Percentiles rank a stretch among this genome's conserved stretches.
phyloP scores from a whole-genome alignment of 37 sponge, comb jelly and placozoan species.

The Chondrosia reniformis region DNA sequence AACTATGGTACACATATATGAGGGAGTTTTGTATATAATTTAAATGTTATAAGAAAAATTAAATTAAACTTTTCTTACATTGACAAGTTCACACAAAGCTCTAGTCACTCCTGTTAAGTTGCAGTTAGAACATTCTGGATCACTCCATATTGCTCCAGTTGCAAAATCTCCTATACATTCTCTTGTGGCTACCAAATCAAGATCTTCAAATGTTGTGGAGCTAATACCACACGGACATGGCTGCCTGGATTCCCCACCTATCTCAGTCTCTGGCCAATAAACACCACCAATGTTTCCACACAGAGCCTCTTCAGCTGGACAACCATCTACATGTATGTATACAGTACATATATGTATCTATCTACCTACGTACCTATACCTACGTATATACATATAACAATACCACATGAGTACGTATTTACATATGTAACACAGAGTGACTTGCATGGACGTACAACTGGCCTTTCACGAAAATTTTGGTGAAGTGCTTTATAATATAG shows the following conservation, averaged over 20 bases:
- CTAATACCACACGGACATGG: slow-evolving; percentile 42
- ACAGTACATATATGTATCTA: no score
- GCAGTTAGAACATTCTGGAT: slow-evolving; percentile 12
- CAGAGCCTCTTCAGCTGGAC: background rate
- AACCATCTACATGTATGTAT: slow-evolving; percentile 6
- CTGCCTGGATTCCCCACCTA: slow-evolving; percentile 11
- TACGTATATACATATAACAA: no score
- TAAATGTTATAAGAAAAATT: background rate
- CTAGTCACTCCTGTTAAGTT: slow-evolving; percentile 21
- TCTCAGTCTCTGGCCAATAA: slow-evolving; percentile 40
- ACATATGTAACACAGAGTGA: no score
- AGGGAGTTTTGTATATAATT: no score
- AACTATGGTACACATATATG: no score
- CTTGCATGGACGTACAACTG: no score
- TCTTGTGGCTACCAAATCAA: slow-evolving; percentile 25
- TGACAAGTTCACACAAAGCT: slow-evolving; percentile 26
- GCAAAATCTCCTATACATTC: slow-evolving; percentile 43
- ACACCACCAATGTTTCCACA: background rate
- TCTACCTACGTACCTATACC: no score
- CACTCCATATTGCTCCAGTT: slow-evolving; percentile 39
- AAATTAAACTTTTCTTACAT: slow-evolving; percentile 2
- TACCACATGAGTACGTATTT: no score
- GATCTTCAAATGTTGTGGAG: background rate
- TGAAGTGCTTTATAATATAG: no score
- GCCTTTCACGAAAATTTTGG: no score